Evolutionary conservation across 2,888 invertebrate species (phyloP), one percentile per base, ranked within the genome.

Genomic region (Hoplodrina blanda): DNA sequence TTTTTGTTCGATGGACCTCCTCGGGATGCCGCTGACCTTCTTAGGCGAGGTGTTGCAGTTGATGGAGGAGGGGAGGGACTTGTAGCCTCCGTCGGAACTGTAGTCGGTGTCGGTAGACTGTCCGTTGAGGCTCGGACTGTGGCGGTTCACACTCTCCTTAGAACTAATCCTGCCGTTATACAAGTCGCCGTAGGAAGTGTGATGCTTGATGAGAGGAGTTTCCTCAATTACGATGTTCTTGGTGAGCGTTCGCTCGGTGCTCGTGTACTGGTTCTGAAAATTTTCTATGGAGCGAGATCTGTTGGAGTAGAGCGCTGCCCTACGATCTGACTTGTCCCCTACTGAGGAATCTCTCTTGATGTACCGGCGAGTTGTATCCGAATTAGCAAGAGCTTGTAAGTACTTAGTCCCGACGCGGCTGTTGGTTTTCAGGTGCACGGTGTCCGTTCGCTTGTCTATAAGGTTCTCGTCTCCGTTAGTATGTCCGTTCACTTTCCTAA

Each of bases 91-190:
- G 83, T 96, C 96, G 5, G 96, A 96, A 74, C 96, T 96, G 81
- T 96, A 96, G 82, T 96, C 96, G 0, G 96, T 96, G 80, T 96
- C 96, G 0, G 96, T 96, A 20, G 95, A 95, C 76, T 96, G 96
- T 0, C 94, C 95, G 67, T 90, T 95, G 17, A 93, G 81, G 67
- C 94, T 93, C 0, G 96, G 95, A 71, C 95, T 95, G 76, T 94
- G 94, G 2, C 93, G 93, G 78, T 93, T 94, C 2, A 94, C 95
- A 70, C 95, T 95, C 71, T 95, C 95, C 70, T 94, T 94, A 63
- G 95, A 94, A 68, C 93, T 92, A 69, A 95, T 94, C 66, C 95
- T 87, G 5, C 94, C 95, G 73, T 95, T 94, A 79, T 94, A 95
- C 50, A 96, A 82, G 75, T 96, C 96, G 1, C 95, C 95, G 83